phyloP scores from a whole-genome alignment of 2,113 vertebrate genomes.

The Lipophrys pholis region DNA sequence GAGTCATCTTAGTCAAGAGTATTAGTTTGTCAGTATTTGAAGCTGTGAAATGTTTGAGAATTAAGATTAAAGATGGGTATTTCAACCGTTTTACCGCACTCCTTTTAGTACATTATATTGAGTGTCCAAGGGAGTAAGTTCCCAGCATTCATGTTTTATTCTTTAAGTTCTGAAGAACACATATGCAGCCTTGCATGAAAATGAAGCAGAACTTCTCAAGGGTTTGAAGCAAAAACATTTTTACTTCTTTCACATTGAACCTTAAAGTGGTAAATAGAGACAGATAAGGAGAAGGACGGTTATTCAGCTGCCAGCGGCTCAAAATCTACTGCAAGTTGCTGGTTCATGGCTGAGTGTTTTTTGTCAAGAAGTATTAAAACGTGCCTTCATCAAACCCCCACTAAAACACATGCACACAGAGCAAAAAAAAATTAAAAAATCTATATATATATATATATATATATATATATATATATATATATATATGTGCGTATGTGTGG shows the following conservation, averaged over 20 bases:
- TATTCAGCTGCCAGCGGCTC: constrained; percentile 21
- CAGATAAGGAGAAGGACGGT: constrained; percentile 36
- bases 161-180: neutral
- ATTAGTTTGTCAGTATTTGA: neutral
- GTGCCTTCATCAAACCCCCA: too few relatives aligned
- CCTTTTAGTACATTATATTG: constrained; percentile 10
- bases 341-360: too few relatives aligned
- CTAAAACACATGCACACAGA: too few relatives aligned
- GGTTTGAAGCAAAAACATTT: constrained; percentile 1
- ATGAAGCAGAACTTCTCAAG: neutral
- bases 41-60: neutral
- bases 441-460: too few relatives aligned
- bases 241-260: neutral
- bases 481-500: too few relatives aligned
- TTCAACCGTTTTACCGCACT: neutral
- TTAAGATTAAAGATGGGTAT: neutral
- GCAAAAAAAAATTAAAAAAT: too few relatives aligned
- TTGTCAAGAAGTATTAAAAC: too few relatives aligned
- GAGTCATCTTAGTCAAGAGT: too few relatives aligned
- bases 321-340: constrained; percentile 27
- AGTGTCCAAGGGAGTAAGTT: constrained; percentile 13
- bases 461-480: too few relatives aligned
- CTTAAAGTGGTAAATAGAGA: constrained; percentile 12
- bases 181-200: neutral
- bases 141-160: constrained; percentile 5